Conservation (phyloP, 2,888 invertebrate species). For the Synanthedon myopaeformis region DNA sequence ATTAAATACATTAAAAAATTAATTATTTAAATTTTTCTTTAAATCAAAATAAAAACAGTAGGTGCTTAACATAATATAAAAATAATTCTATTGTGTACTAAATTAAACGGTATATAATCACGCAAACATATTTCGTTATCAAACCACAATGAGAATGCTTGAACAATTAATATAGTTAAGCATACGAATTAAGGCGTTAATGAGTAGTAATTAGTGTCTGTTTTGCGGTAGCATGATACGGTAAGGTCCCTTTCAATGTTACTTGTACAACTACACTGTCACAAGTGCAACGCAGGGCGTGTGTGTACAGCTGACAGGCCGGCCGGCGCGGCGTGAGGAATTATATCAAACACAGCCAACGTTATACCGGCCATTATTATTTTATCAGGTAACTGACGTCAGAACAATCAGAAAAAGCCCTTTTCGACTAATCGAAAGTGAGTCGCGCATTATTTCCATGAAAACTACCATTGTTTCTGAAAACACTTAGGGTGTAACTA, state of each 20-base stretch:
- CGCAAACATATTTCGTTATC: not conserved
- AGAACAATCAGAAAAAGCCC: not conserved
- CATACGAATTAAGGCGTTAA: too few species aligned
- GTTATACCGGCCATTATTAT: too few species aligned
- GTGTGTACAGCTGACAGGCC: slow-evolving; percentile 30
- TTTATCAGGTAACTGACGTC: not conserved
- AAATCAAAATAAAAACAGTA: not conserved
- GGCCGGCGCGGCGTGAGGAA: slow-evolving; percentile 15
- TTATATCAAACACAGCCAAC: slow-evolving; percentile 12
- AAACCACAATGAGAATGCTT: slow-evolving; percentile 5
- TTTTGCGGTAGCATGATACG: slow-evolving; percentile 34
- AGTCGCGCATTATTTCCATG: slow-evolving; percentile 2
- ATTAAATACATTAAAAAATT: too few species aligned
- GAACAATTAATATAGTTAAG: too few species aligned
- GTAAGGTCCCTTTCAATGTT: slow-evolving; percentile 60
- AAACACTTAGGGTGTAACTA: not conserved
- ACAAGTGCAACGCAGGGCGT: slow-evolving; percentile 15
- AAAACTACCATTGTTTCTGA: slow-evolving; percentile 5
- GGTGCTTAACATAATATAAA: not conserved
- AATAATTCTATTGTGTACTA: not conserved
- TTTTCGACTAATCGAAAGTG: not conserved
- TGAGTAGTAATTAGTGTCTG: slow-evolving; percentile 15
- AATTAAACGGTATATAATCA: not conserved
- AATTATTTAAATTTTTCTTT: too few species aligned
- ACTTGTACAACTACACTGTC: slow-evolving; percentile 23